Conservation (phyloP, 1,140 invertebrate genomes). For the Tetramorium parvispinum region DNA sequence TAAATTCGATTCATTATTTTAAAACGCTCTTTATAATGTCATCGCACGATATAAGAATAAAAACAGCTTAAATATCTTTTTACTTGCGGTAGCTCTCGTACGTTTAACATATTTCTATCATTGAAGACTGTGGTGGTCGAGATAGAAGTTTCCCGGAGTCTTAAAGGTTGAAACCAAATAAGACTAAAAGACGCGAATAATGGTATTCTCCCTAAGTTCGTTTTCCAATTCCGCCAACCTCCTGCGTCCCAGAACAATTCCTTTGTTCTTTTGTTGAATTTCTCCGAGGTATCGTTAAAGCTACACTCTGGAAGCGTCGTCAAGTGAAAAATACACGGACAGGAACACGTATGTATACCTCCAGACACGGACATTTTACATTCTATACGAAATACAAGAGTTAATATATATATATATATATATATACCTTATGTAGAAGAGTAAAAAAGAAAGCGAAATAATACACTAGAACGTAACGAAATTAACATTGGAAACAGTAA, state of each 20-base stretch:
- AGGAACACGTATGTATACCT: neutral
- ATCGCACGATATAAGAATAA: neutral
- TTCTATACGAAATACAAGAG: conserved; percentile 41
- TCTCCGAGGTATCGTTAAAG: conserved; percentile 72
- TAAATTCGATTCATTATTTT: neutral
- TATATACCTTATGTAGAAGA: neutral
- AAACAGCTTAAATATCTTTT: conserved; percentile 2
- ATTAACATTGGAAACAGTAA: conserved; percentile 12
- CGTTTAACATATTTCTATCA: neutral
- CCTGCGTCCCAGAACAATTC: conserved; percentile 40
- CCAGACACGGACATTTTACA: neutral
- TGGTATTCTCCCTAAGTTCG: conserved; percentile 57
- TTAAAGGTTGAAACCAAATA: conserved; percentile 29
- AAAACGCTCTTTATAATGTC: neutral
- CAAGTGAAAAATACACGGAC: conserved; percentile 49
- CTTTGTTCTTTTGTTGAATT: conserved; percentile 58
- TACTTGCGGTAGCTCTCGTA: neutral
- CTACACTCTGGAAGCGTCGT: conserved; percentile 42
- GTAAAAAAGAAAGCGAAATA: conserved; percentile 17
- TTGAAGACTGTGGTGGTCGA: neutral
- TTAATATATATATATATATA: conserved; percentile 14
- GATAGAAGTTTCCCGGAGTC: conserved; percentile 55
- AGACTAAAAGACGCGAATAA: conserved; percentile 58
- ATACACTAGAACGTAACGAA: neutral
- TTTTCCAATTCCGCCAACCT: conserved; percentile 54